Percentiles rank a stretch among this genome's conserved stretches.
phyloP scores from a whole-genome alignment of 2,888 invertebrate genomes.

The Loripinus fragilis region DNA sequence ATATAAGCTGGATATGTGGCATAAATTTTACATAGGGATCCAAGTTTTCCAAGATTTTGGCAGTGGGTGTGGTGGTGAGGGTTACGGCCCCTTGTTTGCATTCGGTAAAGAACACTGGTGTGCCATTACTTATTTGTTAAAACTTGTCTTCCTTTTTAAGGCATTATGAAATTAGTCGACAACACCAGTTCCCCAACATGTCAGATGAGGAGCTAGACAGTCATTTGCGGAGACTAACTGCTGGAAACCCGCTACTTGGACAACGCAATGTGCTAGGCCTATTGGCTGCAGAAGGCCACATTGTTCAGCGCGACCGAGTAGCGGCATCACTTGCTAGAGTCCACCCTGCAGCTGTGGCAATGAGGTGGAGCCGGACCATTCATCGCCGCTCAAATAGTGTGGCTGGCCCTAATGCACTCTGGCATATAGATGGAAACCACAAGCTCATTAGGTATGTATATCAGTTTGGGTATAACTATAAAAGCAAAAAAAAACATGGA shows the following conservation, averaged over 20 bases:
- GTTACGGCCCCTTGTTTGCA: too few relatives aligned
- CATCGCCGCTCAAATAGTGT: conserved; percentile 6
- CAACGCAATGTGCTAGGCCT: background rate
- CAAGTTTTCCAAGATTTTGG: too few relatives aligned
- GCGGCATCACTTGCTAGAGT: conserved; percentile 19
- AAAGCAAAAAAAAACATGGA: too few relatives aligned
- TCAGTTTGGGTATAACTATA: too few relatives aligned
- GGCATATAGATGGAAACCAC: too few relatives aligned
- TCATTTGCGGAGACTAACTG: background rate
- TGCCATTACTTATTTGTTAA: too few relatives aligned
- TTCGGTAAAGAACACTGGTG: too few relatives aligned
- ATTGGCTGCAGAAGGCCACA: background rate
- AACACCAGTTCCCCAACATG: background rate
- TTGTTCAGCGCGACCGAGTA: conserved; percentile 27
- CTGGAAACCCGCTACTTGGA: background rate
- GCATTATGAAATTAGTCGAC: background rate
- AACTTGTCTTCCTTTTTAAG: too few relatives aligned
- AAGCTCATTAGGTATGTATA: conserved; percentile 24
- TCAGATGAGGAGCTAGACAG: conserved; percentile 20
- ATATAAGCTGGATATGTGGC: too few relatives aligned
- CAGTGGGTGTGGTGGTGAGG: too few relatives aligned
- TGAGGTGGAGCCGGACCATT: too few relatives aligned
- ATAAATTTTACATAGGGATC: too few relatives aligned
- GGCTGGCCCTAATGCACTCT: conserved; percentile 27
- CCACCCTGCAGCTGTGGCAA: conserved; percentile 23